A percentile compares a stretch with the other conserved stretches of the same genome.
These are phyloP conservation scores for Sander vitreus DNA, from an alignment of 2,113 vertebrate species.

Conservation along the genomic window DNA sequence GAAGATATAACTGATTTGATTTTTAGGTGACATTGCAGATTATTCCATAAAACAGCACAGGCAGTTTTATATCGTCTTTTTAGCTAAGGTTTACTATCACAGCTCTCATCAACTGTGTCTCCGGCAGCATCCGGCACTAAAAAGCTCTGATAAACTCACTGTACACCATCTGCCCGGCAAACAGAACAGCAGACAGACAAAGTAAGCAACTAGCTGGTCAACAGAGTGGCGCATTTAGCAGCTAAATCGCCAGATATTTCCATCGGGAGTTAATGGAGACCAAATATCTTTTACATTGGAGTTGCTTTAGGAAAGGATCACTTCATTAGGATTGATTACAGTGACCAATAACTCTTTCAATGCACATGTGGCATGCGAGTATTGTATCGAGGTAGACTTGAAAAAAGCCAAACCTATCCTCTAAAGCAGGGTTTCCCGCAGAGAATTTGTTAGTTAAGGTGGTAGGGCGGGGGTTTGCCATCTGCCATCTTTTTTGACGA, in stretches of 20 bases:
- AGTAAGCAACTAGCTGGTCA: not conserved
- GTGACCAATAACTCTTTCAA: too few relatives aligned
- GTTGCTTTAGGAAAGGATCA: not conserved
- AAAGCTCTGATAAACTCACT: constrained; percentile 7
- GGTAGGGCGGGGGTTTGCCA: too few relatives aligned
- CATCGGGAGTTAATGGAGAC: not conserved
- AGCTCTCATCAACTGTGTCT: not conserved
- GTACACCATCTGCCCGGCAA: not conserved
- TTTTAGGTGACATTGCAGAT: not conserved
- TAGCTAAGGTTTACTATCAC: not conserved
- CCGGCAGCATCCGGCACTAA: not conserved
- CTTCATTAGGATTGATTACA: not conserved
- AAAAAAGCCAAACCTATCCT: too few relatives aligned
- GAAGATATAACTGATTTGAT: not conserved
- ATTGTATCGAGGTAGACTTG: too few relatives aligned
- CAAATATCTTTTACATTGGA: not conserved
- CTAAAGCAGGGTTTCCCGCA: too few relatives aligned
- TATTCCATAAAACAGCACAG: not conserved
- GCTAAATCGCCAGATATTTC: not conserved
- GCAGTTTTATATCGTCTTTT: not conserved
- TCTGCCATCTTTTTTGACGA: too few relatives aligned
- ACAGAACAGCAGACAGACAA: not conserved
- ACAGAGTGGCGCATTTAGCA: too few relatives aligned
- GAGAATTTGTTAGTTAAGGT: too few relatives aligned
- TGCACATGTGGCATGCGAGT: too few relatives aligned